Evolutionary conservation across 1,140 invertebrate genomes (phyloP), one percentile per base, ranked within the genome.

Genomic region (Listronotus bonariensis): DNA sequence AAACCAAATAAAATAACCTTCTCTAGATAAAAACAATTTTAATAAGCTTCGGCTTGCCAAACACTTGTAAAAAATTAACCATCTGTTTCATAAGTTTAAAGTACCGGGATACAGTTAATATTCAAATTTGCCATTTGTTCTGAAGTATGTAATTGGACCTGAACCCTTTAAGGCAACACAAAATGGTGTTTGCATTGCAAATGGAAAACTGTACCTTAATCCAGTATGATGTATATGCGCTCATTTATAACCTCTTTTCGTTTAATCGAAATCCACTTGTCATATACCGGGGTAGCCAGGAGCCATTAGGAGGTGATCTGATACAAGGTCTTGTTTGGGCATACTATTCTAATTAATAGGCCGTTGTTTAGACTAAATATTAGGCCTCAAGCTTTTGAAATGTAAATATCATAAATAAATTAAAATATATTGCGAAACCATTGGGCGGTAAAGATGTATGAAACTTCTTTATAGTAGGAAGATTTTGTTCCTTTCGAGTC

Each of bases 211-310:
- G 49, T 65, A 67, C 61, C 56, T 67, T 64, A 61, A 65, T 70
- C 59, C 62, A 51, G 40, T 67, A 62, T 68, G 65, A 70, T 70
- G 69, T 60, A 68, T 68, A 59, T 60, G 43, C 59, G 52, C 41
- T 70, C 69, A 70, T 70, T 68, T 68, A 70, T 70, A 70, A 70
- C 69, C 69, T 68, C 69, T 70, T 70, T 66, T 70, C 69, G 62
- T 68, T 70, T 70, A 68, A 70, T 68, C 66, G 65, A 68, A 63
- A 68, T 65, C 62, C 69, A 68, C 65, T 68, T 70, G 68, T 70
- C 68, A 70, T 64, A 59, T 26, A 53, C 65, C 51, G 64, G 60
- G 64, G 69, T 70, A 68, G 66, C 69, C 69, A 48, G 64, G 20
- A 63, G 69, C 69, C 69, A 70, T 70, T 70, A 70, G 62, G 53